These are phyloP conservation scores for Papilio polytes DNA, from an alignment of 1,140 invertebrate species.

Conservation along the genomic window DNA sequence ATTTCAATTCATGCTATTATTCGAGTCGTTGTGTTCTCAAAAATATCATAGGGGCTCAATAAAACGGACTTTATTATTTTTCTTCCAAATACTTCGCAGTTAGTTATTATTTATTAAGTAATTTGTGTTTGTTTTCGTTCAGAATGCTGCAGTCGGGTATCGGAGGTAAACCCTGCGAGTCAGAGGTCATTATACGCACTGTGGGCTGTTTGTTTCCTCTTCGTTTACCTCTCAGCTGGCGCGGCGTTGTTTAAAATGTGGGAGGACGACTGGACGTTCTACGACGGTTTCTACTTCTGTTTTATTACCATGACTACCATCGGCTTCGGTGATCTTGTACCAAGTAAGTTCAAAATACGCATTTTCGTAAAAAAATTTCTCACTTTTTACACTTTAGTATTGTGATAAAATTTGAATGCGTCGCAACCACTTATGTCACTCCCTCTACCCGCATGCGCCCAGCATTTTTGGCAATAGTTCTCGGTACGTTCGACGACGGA, in stretches of 20 bases:
- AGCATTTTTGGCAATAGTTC: slow-evolving; percentile 5
- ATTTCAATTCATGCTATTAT: neutral
- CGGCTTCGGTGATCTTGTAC: slow-evolving; percentile 96
- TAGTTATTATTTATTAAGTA: neutral
- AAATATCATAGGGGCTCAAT: neutral
- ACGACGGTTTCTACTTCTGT: slow-evolving; percentile 97
- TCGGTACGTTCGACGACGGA: neutral
- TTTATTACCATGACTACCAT: slow-evolving; percentile 98
- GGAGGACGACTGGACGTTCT: slow-evolving; percentile 95
- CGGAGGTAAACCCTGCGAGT: slow-evolving; percentile 74
- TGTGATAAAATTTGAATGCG: neutral
- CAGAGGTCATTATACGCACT: slow-evolving; percentile 87
- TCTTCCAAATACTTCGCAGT: too few species aligned
- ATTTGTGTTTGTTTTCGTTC: neutral
- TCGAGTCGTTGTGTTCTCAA: neutral
- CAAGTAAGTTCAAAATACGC: slow-evolving; percentile 86
- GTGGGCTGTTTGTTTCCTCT: slow-evolving; percentile 88
- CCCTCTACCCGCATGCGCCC: slow-evolving; percentile 2
- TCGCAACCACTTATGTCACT: neutral
- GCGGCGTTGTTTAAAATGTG: slow-evolving; percentile 90
- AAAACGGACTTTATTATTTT: too few species aligned
- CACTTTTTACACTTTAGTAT: neutral
- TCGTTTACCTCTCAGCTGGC: slow-evolving; percentile 91
- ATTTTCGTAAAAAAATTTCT: neutral
- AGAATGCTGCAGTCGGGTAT: slow-evolving; percentile 76